Base-by-base conservation (phyloP, 2,113 vertebrate species). In the Dipodomys ordii region DNA sequence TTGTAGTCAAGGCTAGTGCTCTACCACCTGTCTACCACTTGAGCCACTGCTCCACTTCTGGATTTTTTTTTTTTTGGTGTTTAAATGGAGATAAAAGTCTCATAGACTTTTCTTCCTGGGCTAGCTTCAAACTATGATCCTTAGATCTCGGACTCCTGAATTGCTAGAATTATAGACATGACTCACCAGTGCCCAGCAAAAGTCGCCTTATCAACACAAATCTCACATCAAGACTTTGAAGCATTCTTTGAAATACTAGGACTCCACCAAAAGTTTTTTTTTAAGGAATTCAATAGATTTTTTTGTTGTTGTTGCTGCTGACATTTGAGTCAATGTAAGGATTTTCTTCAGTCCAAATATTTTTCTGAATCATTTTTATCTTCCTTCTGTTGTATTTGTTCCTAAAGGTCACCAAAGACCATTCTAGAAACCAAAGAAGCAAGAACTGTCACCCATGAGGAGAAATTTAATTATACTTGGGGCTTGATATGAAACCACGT, bases 351-450 rank as follows among this genome's bases (percentile, higher is more conserved):
- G 27, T 62, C 20, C 44, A 78, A 62, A 89, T 86, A 69, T 77
- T 91, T 85, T 60, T 91, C 60, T 67, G 32, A 88, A 82, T 77
- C 39, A 67, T 39, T 84, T 93, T 81, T 57, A 67, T 92, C 28
- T 80, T 91, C 32, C 83, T 77, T 90, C 44, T 84, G 53, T 10
- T 44, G 22, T 2, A 79, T 46, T 44, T 88, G 3, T 64, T 74
- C 27, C 35, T 87, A 6, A 53, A 65, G 23, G 39, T 80, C 64
- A 83, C 53, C 53, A 49, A 71, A 46, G 62, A 83, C 5, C 27
- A 68, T 83, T 83, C 18, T 64, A 92, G 69, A 90, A 74, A 93
- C 92, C 53, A 93, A 57, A 74, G 78, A 71, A 69, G 71, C 25
- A 32, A 68, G 60, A 80, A 10, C 25, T 46, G 28, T 39, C n/a